A percentile compares a stretch with the other conserved stretches of the same genome.
Conservation (phyloP, 2,888 invertebrate species). For the Anaspis maculata region DNA sequence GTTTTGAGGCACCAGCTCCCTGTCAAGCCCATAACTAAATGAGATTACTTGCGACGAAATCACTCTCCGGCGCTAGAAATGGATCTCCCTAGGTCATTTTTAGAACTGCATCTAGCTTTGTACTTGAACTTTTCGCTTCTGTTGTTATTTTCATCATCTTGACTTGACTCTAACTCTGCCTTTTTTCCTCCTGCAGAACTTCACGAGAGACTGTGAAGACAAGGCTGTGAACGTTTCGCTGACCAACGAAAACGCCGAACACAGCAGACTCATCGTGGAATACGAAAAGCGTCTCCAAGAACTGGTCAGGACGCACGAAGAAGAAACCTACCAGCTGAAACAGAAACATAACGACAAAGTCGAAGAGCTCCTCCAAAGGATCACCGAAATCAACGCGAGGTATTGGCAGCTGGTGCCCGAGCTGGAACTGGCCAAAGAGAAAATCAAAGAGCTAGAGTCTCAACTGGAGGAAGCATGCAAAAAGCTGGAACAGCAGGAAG, state of each 20-base stretch:
- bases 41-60: too few species aligned
- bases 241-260: constrained; percentile 54
- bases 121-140: too few species aligned
- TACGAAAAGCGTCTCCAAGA: constrained; percentile 72
- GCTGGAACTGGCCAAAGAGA: constrained; percentile 63
- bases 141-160: too few species aligned
- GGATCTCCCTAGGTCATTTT: too few species aligned
- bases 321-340: constrained; percentile 67
- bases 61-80: too few species aligned
- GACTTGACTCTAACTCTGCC: too few species aligned
- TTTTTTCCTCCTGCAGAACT: too few species aligned
- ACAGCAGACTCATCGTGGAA: constrained; percentile 58
- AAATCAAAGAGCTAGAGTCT: constrained; percentile 60
- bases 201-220: too few species aligned
- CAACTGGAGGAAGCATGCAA: constrained; percentile 63
- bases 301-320: constrained; percentile 54
- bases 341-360: constrained; percentile 73
- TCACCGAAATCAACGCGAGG: constrained; percentile 66
- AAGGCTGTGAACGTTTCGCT: constrained; percentile 30
- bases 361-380: constrained; percentile 61
- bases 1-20: too few species aligned
- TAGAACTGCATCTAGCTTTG: too few species aligned
- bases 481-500: constrained; percentile 63
- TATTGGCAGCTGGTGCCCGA: constrained; percentile 71
- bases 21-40: too few species aligned